Percentiles rank a stretch among this genome's conserved stretches.
Conservation (phyloP, 2,797 vertebrate genomes). For the Monodelphis domestica region DNA sequence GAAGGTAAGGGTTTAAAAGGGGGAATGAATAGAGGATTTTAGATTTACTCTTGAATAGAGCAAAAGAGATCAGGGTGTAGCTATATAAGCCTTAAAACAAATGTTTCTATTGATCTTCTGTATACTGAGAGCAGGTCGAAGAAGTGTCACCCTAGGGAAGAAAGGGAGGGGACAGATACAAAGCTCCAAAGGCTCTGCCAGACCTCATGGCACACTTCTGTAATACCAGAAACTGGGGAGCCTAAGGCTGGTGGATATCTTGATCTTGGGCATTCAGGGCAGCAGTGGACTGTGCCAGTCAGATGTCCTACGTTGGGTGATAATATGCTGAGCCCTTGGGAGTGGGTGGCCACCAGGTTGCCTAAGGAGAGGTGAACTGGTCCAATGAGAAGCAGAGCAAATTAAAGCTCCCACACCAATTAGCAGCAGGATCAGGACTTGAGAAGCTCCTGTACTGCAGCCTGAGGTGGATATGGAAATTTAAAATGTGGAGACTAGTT, state of each 20-base stretch:
- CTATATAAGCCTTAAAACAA: neutral
- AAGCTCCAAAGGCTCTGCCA: neutral
- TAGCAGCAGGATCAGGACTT: neutral
- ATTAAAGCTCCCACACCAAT: neutral
- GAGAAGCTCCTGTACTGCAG: neutral
- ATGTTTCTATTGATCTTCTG: neutral
- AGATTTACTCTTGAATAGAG: neutral
- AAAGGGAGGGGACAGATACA: neutral
- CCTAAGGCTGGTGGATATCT: neutral
- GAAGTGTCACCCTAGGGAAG: neutral
- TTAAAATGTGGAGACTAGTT: neutral
- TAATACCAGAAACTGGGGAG: neutral
- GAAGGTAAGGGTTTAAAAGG: no score
- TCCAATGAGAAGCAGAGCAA: neutral
- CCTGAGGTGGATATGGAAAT: no score
- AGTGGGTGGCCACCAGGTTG: neutral
- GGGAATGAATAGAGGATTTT: neutral
- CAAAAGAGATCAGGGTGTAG: neutral
- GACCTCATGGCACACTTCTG: neutral
- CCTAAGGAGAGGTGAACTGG: neutral
- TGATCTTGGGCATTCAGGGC: neutral
- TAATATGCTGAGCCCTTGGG: neutral
- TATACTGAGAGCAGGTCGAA: neutral
- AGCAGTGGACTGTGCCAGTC: neutral
- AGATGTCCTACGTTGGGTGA: neutral